phyloP scores from a whole-genome alignment of 35 echinoderm and acorn worm species.

The Hemicentrotus pulcherrimus region DNA sequence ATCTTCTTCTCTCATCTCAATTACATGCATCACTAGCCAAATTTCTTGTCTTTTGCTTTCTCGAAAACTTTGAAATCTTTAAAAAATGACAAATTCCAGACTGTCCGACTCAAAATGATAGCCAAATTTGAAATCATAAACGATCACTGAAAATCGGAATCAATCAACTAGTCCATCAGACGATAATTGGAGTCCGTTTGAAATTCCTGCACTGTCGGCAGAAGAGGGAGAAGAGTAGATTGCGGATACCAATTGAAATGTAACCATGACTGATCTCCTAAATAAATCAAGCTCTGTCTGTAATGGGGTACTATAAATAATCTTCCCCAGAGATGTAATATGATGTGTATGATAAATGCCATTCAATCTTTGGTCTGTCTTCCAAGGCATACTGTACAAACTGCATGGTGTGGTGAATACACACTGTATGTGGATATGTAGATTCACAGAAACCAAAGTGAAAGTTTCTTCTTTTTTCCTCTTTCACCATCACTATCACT shows the following conservation, averaged over 20 bases:
- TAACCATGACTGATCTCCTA: background rate
- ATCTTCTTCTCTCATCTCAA: background rate
- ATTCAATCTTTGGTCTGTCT: background rate
- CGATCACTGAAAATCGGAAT: background rate
- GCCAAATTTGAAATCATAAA: background rate
- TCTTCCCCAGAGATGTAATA: background rate
- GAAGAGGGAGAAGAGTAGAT: background rate
- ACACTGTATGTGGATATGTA: no score
- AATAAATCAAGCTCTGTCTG: background rate
- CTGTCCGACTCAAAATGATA: background rate
- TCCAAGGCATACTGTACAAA: background rate
- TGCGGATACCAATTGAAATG: background rate
- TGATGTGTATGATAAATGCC: background rate
- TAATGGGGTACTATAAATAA: constrained; percentile 6
- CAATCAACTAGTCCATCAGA: background rate
- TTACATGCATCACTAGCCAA: background rate
- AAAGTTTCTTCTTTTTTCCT: background rate
- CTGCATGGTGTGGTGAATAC: background rate
- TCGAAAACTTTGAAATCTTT: background rate
- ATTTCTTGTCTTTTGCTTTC: background rate
- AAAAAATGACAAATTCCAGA: background rate
- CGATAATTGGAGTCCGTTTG: background rate
- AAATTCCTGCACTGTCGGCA: background rate
- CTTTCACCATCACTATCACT: no score
- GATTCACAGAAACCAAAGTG: background rate